Percentiles rank a stretch among this genome's conserved stretches.
Evolutionary conservation across 2,888 invertebrate genomes (phyloP).

Genomic region (Hartigia nigra): DNA sequence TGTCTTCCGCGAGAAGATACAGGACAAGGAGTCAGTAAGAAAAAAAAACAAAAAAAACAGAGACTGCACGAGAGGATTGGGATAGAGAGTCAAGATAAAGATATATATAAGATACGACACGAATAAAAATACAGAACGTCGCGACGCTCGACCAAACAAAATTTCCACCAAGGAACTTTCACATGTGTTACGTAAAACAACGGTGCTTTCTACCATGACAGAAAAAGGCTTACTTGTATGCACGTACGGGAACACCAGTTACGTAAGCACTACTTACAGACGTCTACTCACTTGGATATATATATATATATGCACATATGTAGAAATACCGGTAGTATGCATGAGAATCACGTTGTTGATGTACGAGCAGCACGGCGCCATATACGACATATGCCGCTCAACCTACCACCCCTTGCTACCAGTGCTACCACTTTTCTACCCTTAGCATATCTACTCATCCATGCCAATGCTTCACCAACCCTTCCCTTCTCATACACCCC

Average conservation of each 20-base stretch:
- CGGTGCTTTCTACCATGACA: neutral
- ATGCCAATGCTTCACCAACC: neutral
- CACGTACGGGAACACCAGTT: constrained; percentile 27
- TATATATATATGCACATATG: constrained; percentile 17
- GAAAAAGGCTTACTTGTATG: constrained; percentile 1
- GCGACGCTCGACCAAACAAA: neutral
- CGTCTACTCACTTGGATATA: neutral
- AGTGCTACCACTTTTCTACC: constrained; percentile 16
- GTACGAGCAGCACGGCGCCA: constrained; percentile 45
- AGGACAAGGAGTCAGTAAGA: neutral
- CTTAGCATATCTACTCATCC: neutral
- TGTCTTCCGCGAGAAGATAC: constrained; percentile 15
- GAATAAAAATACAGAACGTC: neutral
- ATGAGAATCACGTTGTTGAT: constrained; percentile 61
- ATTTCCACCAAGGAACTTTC: neutral
- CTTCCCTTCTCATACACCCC: neutral
- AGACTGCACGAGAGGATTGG: neutral
- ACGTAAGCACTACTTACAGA: neutral
- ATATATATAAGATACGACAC: neutral
- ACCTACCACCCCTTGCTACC: constrained; percentile 13
- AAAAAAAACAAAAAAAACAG: too few species aligned
- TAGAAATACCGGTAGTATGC: constrained; percentile 44
- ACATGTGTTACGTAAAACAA: neutral
- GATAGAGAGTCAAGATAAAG: neutral
- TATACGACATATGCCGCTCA: constrained; percentile 46